These are phyloP conservation scores for Toxotes jaculatrix DNA, from an alignment of 2,113 vertebrate genomes.

Conservation along the genomic window DNA sequence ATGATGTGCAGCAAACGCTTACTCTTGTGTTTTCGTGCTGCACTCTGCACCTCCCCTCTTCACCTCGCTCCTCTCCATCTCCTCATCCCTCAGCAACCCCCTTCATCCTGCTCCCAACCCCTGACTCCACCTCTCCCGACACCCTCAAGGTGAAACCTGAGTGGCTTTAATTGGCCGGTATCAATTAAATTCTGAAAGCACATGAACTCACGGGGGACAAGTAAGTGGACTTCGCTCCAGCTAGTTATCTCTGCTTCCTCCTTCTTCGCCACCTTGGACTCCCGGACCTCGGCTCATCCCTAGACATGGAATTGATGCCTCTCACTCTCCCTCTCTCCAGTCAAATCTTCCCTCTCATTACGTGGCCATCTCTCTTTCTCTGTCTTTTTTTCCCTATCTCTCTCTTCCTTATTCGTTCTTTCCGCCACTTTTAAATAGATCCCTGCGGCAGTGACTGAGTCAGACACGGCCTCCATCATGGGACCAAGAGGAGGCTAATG, in stretches of 20 bases:
- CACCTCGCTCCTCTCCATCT: conserved; percentile 48
- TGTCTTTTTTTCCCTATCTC: conserved; percentile 30
- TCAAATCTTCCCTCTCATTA: conserved; percentile 61
- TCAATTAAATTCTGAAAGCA: conserved; percentile 80
- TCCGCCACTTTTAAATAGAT: conserved; percentile 77
- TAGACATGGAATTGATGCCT: conserved; percentile 39
- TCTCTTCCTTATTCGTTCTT: conserved; percentile 60
- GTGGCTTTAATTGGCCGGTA: conserved; percentile 79
- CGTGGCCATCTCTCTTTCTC: conserved; percentile 37
- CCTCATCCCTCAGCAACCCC: conserved; percentile 23
- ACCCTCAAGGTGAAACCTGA: conserved; percentile 74
- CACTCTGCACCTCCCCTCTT: conserved; percentile 40
- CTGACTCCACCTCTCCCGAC: conserved; percentile 59
- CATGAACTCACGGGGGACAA: conserved; percentile 56
- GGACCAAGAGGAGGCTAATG: conserved; percentile 80
- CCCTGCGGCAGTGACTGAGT: conserved; percentile 69
- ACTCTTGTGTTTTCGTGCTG: conserved; percentile 66
- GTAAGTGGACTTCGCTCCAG: conserved; percentile 34
- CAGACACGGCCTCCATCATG: conserved; percentile 66
- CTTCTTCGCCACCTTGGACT: conserved; percentile 42
- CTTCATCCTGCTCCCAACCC: conserved; percentile 49
- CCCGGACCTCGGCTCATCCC: conserved; percentile 34
- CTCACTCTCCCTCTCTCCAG: conserved; percentile 26
- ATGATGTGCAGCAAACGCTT: conserved; percentile 76
- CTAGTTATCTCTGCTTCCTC: conserved; percentile 70